Evolutionary conservation across 2,113 vertebrate genomes (phyloP).

Genomic region (Opisthocomus hoazin): DNA sequence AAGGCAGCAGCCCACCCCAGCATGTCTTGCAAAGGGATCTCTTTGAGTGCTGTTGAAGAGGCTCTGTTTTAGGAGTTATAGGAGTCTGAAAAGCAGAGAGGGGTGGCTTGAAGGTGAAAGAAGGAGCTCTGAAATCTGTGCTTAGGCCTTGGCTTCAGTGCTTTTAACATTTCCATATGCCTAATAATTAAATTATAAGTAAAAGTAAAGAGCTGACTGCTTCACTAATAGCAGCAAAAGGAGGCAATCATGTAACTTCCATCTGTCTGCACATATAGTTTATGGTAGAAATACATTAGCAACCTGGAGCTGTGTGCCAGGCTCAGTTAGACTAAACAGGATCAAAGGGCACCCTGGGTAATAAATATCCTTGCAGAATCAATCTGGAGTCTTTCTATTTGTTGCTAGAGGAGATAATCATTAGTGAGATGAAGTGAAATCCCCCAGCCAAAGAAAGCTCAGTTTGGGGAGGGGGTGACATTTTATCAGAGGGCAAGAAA

Average conservation of each 20-base stretch:
- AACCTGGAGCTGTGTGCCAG: conserved; percentile 20
- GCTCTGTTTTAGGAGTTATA: not conserved
- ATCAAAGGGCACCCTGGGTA: conserved; percentile 52
- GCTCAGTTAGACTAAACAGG: conserved; percentile 58
- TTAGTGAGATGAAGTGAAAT: not conserved
- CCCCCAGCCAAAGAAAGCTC: not conserved
- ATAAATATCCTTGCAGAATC: conserved; percentile 35
- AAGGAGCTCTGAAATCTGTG: not conserved
- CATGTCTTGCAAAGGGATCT: not conserved
- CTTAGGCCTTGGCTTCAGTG: not conserved
- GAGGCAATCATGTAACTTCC: conserved; percentile 37
- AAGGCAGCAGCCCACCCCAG: not conserved
- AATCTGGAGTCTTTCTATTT: not conserved
- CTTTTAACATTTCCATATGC: conserved; percentile 16
- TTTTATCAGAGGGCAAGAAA: not conserved
- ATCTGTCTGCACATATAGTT: conserved; percentile 53
- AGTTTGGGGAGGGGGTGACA: not conserved
- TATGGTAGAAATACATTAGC: conserved; percentile 50
- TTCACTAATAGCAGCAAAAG: conserved; percentile 31
- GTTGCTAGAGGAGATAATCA: not conserved
- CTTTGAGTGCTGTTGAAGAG: not conserved
- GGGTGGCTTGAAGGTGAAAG: not conserved
- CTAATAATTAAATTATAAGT: conserved; percentile 30
- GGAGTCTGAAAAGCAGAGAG: not conserved
- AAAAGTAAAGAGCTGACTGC: conserved; percentile 15